Evolutionary conservation across 2,113 vertebrate species (phyloP).

Genomic region (Stigmatopora argus): DNA sequence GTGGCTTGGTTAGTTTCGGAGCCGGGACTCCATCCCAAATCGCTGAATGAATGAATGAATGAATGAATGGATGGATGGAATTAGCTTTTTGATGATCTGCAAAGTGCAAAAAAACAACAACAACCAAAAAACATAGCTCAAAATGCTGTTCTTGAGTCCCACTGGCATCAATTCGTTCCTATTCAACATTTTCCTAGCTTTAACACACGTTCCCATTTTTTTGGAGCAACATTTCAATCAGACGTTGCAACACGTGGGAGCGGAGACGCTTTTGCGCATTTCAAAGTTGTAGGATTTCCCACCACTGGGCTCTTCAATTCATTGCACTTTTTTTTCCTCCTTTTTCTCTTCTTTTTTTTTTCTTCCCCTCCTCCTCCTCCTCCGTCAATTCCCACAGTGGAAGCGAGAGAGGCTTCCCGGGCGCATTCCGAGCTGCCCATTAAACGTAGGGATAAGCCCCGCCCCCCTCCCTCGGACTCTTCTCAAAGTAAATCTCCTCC

Average conservation of each 20-base stretch:
- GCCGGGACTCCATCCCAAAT: too few species aligned
- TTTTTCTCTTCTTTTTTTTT: constrained; percentile 23
- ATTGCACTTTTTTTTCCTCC: constrained; percentile 7
- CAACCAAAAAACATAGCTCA: too few species aligned
- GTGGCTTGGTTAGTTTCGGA: too few species aligned
- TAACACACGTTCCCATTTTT: too few species aligned
- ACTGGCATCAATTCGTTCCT: too few species aligned
- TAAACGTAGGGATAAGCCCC: constrained; percentile 53
- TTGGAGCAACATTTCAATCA: too few species aligned
- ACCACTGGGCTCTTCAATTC: constrained; percentile 30
- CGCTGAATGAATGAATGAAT: too few species aligned
- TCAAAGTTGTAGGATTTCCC: constrained; percentile 28
- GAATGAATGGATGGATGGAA: too few species aligned
- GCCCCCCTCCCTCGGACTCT: constrained; percentile 6
- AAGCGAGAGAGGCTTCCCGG: constrained; percentile 36
- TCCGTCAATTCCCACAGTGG: constrained; percentile 42
- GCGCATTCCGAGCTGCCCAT: constrained; percentile 63
- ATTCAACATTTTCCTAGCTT: too few species aligned
- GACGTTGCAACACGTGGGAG: constrained; percentile 29
- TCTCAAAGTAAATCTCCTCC: constrained; percentile 38
- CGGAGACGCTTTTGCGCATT: constrained; percentile 20
- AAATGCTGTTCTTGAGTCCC: too few species aligned
- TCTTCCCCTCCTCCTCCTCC: constrained; percentile 20
- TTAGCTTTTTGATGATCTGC: too few species aligned
- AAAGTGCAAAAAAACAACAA: too few species aligned